phyloP scores from a whole-genome alignment of 2,888 invertebrate species.

The Catocala nupta region DNA sequence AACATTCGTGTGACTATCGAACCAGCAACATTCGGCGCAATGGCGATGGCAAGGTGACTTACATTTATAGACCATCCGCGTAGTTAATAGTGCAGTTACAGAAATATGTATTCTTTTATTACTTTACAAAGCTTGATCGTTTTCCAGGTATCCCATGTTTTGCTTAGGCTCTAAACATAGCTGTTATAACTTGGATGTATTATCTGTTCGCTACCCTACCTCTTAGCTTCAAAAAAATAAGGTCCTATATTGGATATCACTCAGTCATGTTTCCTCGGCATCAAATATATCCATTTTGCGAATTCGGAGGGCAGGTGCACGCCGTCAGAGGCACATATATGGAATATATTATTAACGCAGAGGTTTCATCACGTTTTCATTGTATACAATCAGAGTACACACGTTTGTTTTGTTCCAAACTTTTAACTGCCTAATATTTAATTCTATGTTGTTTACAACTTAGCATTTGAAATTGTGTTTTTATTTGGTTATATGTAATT shows the following conservation, averaged over 20 bases:
- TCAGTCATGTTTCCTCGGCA: neutral
- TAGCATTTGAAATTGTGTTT: neutral
- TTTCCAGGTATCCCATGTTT: too few relatives aligned
- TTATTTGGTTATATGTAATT: neutral
- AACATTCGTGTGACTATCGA: too few relatives aligned
- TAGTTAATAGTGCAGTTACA: too few relatives aligned
- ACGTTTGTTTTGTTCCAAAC: conserved; percentile 13
- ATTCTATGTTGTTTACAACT: neutral
- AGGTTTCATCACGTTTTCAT: conserved; percentile 33
- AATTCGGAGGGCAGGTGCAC: conserved; percentile 31
- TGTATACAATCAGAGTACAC: conserved; percentile 5
- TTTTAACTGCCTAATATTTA: conserved; percentile 7
- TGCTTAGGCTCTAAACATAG: too few relatives aligned
- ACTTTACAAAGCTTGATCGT: too few relatives aligned
- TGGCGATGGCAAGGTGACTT: too few relatives aligned
- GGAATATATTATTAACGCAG: conserved; percentile 43
- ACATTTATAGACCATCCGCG: too few relatives aligned
- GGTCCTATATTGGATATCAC: neutral
- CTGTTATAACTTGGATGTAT: too few relatives aligned
- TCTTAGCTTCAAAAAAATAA: too few relatives aligned
- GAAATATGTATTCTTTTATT: too few relatives aligned
- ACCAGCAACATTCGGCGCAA: too few relatives aligned
- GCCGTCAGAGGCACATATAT: conserved; percentile 33
- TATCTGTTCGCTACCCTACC: too few relatives aligned
- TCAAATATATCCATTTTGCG: conserved; percentile 4